phyloP scores from a whole-genome alignment of 1,140 invertebrate genomes.

The Hyposmocoma kahamanoa region DNA sequence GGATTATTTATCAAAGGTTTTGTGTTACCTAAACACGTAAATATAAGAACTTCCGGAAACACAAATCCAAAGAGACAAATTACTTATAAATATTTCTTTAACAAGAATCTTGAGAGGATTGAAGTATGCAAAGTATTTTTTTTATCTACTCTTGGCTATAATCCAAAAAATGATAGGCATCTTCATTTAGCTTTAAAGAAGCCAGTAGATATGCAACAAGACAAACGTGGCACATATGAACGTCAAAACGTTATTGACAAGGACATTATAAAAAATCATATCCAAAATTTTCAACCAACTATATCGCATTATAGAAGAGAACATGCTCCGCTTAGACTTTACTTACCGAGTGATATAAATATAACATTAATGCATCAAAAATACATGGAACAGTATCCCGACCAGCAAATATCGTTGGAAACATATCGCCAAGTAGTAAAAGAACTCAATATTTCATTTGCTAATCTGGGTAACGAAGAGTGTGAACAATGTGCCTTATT shows the following conservation, averaged over 20 bases:
- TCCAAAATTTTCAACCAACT: background rate
- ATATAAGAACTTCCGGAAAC: background rate
- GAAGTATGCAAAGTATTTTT: conserved; percentile 3
- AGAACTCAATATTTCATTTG: conserved; percentile 1
- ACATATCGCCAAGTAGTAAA: background rate
- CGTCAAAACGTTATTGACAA: background rate
- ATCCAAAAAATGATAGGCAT: conserved; percentile 1
- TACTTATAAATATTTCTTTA: background rate
- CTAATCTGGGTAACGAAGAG: background rate
- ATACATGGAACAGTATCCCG: background rate
- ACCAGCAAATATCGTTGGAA: background rate
- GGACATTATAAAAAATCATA: background rate
- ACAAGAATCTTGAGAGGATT: background rate
- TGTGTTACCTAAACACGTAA: background rate
- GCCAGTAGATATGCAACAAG: background rate
- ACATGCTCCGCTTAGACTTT: background rate
- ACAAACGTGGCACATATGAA: background rate
- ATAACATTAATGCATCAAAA: background rate
- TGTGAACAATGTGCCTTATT: background rate
- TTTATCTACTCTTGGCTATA: background rate
- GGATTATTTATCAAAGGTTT: no score
- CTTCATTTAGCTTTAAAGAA: background rate
- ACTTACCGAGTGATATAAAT: conserved; percentile 1
- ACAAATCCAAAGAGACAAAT: background rate
- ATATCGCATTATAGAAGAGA: conserved; percentile 2